phyloP scores from a whole-genome alignment of 2,797 vertebrate genomes.

The Poeciliopsis presidionis region DNA sequence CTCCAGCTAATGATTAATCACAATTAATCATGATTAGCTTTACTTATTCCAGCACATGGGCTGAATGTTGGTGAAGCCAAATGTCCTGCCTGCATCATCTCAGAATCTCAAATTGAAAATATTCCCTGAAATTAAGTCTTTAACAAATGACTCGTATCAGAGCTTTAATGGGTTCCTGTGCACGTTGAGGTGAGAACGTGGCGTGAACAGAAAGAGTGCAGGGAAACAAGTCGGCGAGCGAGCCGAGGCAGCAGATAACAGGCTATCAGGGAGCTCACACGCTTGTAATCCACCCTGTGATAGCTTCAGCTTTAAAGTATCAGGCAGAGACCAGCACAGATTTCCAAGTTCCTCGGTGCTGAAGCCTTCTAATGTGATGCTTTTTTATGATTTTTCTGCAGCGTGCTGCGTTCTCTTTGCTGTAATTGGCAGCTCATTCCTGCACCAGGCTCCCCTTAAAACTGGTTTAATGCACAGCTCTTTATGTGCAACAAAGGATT shows the following conservation, averaged over 20 bases:
- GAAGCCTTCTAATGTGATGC: not conserved
- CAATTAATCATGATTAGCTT: too few species aligned
- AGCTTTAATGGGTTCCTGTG: not conserved
- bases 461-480: conserved; percentile 23
- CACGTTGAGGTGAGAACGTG: conserved; percentile 1
- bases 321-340: not conserved
- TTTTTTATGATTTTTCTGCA: not conserved
- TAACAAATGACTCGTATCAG: not conserved
- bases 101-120: not conserved
- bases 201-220: not conserved
- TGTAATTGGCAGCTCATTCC: conserved; percentile 9
- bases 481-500: conserved; percentile 4
- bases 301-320: not conserved
- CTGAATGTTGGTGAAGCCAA: not conserved
- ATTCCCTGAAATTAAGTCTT: not conserved
- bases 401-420: not conserved
- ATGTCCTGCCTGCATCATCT: not conserved
- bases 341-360: not conserved
- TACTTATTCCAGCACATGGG: conserved; percentile 23
- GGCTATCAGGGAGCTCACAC: conserved; percentile 6
- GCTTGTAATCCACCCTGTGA: conserved; percentile 18
- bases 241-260: conserved; percentile 4
- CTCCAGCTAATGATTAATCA: too few species aligned
- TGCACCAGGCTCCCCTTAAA: conserved; percentile 3
- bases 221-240: not conserved